Evolutionary conservation across 2,888 invertebrate genomes (phyloP), one percentile per base, ranked within the genome.

Genomic region (Liposcelis brunnea): DNA sequence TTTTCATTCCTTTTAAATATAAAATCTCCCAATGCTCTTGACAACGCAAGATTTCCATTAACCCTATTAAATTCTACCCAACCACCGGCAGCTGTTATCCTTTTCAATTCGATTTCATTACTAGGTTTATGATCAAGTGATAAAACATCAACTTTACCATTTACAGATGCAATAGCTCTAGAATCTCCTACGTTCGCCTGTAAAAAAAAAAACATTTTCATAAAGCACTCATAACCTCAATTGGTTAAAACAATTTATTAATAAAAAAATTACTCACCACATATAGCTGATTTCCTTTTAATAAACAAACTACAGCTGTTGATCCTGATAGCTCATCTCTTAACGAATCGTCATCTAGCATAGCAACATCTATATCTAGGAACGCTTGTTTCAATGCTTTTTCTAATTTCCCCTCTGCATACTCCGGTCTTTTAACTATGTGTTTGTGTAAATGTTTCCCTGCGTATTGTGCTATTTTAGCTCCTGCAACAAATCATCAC

Each of bases 41-140:
- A 95, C 42, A 98, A 67, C 1, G 98, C 97, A 52, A 98, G 69
- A 67, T 93, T 93, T 2, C 97, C 97, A 65, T 98, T 97, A n/a
- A 98, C 97, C 53, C 95, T 71, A 68, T 94, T 94, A 55, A 86
- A 81, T 62, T 95, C 91, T 2, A 98, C 95, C 82, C 86, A 97
- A 43, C 97, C 97, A 3, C 97, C 97, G 31, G 94, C 97, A 1
- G 87, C 86, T 31, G 74, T 75, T 54, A 98, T 98, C 54, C 98
- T 72, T 49, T 81, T 76, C 14, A 81, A 72, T 65, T 97, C 97
- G 35, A 73, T 71, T 50, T 84, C 81, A 58, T 93, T 82, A 58
- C 80, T 82, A 2, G 97, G 97, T 62, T 99, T 98, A 65, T 99
- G 98, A 63, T 99, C 98, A 55, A 77, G 73, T 7, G 93, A 94